These are phyloP conservation scores for Rhaphigaster nebulosa DNA, from an alignment of 2,888 invertebrate genomes.

Conservation along the genomic window DNA sequence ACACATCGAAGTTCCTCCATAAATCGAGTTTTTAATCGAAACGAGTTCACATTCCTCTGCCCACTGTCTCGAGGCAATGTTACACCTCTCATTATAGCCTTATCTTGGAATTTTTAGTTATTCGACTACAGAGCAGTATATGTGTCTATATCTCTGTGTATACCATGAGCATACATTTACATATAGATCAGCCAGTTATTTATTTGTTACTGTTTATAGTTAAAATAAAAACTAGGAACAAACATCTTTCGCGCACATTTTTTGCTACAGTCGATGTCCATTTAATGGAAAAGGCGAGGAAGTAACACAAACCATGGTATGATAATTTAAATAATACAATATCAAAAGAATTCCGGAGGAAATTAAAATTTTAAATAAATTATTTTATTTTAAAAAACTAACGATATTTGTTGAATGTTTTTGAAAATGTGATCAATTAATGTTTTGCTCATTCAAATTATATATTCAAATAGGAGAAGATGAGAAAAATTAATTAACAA, in stretches of 20 bases:
- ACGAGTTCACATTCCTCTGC: not conserved
- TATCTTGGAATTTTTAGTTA: not conserved
- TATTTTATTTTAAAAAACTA: no score
- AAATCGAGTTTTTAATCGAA: conserved; percentile 41
- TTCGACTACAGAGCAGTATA: not conserved
- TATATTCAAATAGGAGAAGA: no score
- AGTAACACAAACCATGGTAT: not conserved
- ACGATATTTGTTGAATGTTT: no score
- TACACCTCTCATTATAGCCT: not conserved
- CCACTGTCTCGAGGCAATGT: not conserved
- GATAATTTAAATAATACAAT: no score
- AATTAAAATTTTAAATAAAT: no score
- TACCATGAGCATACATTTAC: not conserved
- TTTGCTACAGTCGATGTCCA: not conserved
- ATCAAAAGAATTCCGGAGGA: no score
- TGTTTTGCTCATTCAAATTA: no score
- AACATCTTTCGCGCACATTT: not conserved
- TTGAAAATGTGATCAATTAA: no score
- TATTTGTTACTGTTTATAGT: no score
- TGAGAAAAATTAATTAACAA: no score
- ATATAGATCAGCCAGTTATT: not conserved
- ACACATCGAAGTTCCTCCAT: not conserved
- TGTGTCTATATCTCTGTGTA: not conserved
- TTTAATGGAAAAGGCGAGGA: not conserved
- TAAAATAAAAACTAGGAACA: not conserved